Evolutionary conservation across 92 coral and sea anemone genomes (phyloP), one percentile per base, ranked within the genome.

Genomic region (Virgularia gustaviana): DNA sequence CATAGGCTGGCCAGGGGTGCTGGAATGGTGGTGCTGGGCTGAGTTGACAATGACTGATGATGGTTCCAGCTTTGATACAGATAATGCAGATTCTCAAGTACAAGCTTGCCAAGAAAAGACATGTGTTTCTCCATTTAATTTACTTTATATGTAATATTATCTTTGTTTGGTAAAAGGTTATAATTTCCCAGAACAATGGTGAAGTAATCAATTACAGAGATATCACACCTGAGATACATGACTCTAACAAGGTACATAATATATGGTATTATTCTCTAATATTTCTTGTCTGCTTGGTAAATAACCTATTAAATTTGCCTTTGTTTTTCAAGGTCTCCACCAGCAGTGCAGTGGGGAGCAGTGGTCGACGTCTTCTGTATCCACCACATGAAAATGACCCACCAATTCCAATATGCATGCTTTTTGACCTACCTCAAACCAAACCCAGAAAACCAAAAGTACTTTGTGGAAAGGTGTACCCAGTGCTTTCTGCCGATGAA

Each of bases 331-430:
- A 66, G 49, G 36, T 25, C 6, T 33, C 16, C 29, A 66, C 54
- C 36, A 28, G 47, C 75, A 68, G 58, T 52, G 29, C 20, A 47
- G 22, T 59, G 30, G 75, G 43, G 4, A 49, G 33, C 6, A 32
- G 55, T 8, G n/a, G 75, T 28, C 20, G 60, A 13, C 36, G 75
- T 44, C 45, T 51, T 15, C 51, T 43, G 19, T 49, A 68, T 22
- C 28, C 47, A 33, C 44, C 31, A 30, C 44, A 49, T 37, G 75
- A 68, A 31, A 38, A 30, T 12, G 36, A n/a, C n/a, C n/a, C n/a
- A n/a, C n/a, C n/a, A n/a, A n/a, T 49, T 33, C 75, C 42, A 29
- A 32, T 33, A 34, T 68, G 75, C 45, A 6, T 68, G 47, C 75
- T 68, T 20, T 32, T 31, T 0, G 75, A 49, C 24, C 44, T 11